Base-by-base conservation (phyloP, 2,888 invertebrate species). In the Oxycera nigricornis region DNA sequence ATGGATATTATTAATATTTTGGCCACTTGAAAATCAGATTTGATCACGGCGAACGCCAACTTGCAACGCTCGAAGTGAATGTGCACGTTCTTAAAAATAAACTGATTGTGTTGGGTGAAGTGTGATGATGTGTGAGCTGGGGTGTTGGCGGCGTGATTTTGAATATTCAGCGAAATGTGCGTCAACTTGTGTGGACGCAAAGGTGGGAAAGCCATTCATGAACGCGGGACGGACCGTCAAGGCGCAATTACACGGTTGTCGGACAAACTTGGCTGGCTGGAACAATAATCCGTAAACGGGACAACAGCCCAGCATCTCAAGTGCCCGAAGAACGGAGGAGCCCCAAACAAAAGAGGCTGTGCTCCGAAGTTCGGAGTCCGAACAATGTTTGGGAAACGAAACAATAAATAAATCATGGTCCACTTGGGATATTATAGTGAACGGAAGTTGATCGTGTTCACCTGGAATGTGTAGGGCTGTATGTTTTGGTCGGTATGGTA, bases 71-170 rank as follows among this genome's bases (percentile, higher is more conserved):
- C 46, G 59, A 59, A 26, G 59, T 46, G 59, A 59, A 28, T 41
- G 59, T 59, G 57, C 57, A 35, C 72, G 35, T 41, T 59, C 59
- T 41, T 55, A 59, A 72, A 72, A 72, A 72, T 72, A 72, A 72
- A 72, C 72, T 72, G 39, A 55, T n/a, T 9, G 9, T 14, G 39
- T 1, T 55, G 55, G 55, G 24, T 20, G 65, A n/a, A n/a, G n/a
- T n/a, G n/a, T n/a, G n/a, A n/a, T n/a, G n/a, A n/a, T 17, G 55
- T 55, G 24, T 6, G n/a, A 2, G 31, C 14, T 55, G 55, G 35
- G 20, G 20, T 31, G 11, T 26, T 24, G 17, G 28, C 59, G 59
- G 59, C 26, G n/a, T n/a, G n/a, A 59, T 62, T 62, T 65, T 24
- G 65, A 65, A 39, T 65, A 30, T 30, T 65, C 4, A 22, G n/a